These are phyloP conservation scores for Ianthella basta DNA, from an alignment of 37 sponge, comb jelly and placozoan genomes.

Conservation along the genomic window DNA sequence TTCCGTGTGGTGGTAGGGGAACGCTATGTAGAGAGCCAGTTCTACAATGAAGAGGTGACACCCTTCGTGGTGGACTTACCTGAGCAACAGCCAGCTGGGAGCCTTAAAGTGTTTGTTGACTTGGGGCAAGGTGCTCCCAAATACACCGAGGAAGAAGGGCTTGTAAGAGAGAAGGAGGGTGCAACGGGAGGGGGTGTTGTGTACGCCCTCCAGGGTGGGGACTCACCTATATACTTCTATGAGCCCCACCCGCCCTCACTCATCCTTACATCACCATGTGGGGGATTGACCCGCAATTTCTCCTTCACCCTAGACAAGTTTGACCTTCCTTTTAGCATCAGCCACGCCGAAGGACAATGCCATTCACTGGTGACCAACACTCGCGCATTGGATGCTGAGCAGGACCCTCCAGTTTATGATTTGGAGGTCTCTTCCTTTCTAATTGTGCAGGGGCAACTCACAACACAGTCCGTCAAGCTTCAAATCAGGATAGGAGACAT, in stretches of 20 bases:
- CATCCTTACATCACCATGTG: neutral
- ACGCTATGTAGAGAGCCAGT: neutral
- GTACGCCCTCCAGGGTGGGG: neutral
- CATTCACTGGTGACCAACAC: constrained; percentile 43
- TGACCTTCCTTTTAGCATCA: constrained; percentile 45
- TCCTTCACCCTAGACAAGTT: constrained; percentile 3
- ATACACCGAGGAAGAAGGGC: neutral
- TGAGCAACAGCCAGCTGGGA: neutral
- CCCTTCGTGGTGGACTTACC: neutral
- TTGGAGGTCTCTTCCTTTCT: constrained; percentile 27
- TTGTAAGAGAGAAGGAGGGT: neutral
- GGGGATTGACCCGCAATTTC: neutral
- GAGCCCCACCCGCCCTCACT: neutral
- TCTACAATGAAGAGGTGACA: neutral
- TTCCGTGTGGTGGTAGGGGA: neutral
- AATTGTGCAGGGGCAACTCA: constrained; percentile 29
- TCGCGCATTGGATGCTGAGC: constrained; percentile 43
- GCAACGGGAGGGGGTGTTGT: neutral
- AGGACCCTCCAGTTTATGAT: constrained; percentile 35
- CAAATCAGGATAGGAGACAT: constrained; percentile 35
- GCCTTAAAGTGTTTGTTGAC: neutral
- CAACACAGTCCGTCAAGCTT: constrained; percentile 23
- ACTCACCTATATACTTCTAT: neutral
- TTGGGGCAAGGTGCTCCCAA: neutral
- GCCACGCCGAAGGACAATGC: neutral